phyloP scores from a whole-genome alignment of 2,113 vertebrate genomes.

The Daubentonia madagascariensis region DNA sequence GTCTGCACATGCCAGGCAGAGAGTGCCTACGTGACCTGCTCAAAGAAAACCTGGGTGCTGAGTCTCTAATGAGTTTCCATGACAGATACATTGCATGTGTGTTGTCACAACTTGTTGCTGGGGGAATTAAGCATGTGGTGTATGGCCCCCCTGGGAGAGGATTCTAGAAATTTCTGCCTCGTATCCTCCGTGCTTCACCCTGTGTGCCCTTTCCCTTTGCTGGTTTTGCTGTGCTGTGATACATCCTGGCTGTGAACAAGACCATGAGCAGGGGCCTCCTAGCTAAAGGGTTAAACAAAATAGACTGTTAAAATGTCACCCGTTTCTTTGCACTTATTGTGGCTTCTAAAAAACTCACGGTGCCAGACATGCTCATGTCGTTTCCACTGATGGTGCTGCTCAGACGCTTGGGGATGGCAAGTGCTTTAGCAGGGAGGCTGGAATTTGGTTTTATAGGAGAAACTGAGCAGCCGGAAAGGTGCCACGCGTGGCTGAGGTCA shows the following conservation, averaged over 20 bases:
- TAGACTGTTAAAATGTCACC: not conserved
- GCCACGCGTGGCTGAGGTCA: not conserved
- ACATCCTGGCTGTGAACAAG: no score
- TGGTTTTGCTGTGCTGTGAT: not conserved
- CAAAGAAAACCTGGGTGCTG: not conserved
- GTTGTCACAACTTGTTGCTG: not conserved
- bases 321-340: not conserved
- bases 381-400: rapidly evolving
- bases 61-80: not conserved
- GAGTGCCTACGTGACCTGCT: no score
- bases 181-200: not conserved
- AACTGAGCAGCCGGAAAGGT: not conserved
- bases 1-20: not conserved
- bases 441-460: not conserved
- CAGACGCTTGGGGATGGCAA: not conserved
- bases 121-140: not conserved
- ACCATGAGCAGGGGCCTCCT: not conserved
- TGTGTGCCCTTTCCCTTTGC: not conserved
- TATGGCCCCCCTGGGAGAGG: not conserved
- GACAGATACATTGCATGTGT: not conserved
- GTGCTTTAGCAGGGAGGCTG: not conserved
- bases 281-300: not conserved
- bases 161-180: not conserved
- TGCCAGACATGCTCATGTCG: rapidly evolving
- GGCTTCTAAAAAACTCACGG: not conserved